Evolutionary conservation across 2,113 vertebrate genomes (phyloP), one percentile per base, ranked within the genome.

Genomic region (Centropus unirufus): DNA sequence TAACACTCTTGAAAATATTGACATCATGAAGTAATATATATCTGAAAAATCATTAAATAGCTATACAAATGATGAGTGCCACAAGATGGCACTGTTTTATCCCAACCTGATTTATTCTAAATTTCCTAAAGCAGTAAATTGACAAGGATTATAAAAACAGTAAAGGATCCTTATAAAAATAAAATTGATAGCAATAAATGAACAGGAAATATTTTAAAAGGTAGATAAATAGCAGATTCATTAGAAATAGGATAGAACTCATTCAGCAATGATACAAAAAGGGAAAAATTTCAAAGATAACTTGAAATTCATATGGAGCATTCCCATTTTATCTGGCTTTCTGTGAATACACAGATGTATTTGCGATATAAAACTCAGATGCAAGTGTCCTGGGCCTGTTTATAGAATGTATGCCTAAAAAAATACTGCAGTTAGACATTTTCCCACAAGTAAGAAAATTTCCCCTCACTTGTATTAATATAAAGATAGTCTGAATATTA

Each of bases 31-130:
- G 5, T 6, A 47, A n/a, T n/a, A 47, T 8, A 2, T 1, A 59
- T 40, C 10, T 39, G 46, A 78, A 87, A 87, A 76, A 30, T 40
- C 6, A 20, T 13, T 58, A 66, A 66, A 87, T n/a, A 57, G 9
- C 21, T 57, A 22, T 24, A 15, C 12, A 84, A 64, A n/a, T 47
- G 23, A 29, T 14, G 24, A 30, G 8, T 21, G 63, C 96, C 97
- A 97, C 94, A 75, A 97, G 97, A 89, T 97, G 97, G 96, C 96
- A 96, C 82, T 93, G 66, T 80, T 95, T 93, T 79, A 88, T 69
- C 52, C 6, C 23, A n/a, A 83, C 63, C 16, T 1, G 12, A 27
- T 63, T n/a, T 17, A 39, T 49, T 57, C 19, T 32, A 9, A 6
- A 12, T 22, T 6, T 55, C 46, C 49, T 62, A 29, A 79, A 81